Base-by-base conservation (phyloP, 92 coral and sea anemone genomes). In the Epizoanthus rinbou region DNA sequence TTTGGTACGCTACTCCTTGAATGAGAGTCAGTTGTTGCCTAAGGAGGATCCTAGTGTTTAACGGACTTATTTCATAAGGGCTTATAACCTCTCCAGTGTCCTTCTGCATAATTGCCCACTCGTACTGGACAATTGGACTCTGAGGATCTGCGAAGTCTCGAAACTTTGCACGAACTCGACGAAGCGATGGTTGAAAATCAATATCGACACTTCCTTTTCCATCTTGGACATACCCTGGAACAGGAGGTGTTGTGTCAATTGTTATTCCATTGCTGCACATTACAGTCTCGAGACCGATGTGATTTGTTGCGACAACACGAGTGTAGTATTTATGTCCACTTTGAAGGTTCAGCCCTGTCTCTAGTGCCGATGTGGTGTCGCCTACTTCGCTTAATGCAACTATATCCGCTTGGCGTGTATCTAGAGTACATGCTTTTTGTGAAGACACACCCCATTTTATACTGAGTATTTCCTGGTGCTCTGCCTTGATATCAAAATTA, bases 231-330 rank as follows among this genome's bases (percentile, higher is more conserved):
- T 76, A 59, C 8, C 95, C 94, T 24, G 96, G 83, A 28, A 86
- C 14, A 3, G 98, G 98, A 5, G 95, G 98, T 2, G 98, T 94
- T 10, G 91, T 95, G 76, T 95, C 98, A 47, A 95, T 83, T 50
- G 81, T 67, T 56, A 95, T 73, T 23, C 98, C 98, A 85, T 95
- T 84, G 65, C 98, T 94, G 35, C 98, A 95, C 93, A 94, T 92
- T 0, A 95, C 90, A 31, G 96, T 89, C 56, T 89, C 83, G 43
- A 95, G 76, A 18, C 98, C 98, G 79, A 94, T n/a, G 18, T 75
- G 84, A 72, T 95, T 92, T 75, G 90, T 88, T 28, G 89, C 88
- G 65, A 86, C 85, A 19, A 95, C 90, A 41, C 98, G 92, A 35
- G 95, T 87, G 81, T 88, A 94, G 73, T 96, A 96, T 64, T 87